phyloP scores from a whole-genome alignment of 2,113 vertebrate genomes.

The Chrysemys picta region DNA sequence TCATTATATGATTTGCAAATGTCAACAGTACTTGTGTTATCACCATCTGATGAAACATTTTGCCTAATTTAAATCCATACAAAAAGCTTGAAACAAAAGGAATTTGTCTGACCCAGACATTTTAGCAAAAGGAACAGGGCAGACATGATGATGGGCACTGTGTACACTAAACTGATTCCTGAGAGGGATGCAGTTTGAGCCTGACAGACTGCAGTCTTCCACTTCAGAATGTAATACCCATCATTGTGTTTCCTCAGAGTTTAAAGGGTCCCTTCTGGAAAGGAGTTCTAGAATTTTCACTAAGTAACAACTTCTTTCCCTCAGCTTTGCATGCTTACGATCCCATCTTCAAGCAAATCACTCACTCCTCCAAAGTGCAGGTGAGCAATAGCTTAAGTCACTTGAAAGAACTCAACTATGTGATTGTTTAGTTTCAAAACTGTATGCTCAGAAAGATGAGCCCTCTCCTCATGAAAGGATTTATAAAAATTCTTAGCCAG shows the following conservation, averaged over 20 bases:
- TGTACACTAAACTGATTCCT: not conserved
- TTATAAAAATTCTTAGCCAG: not conserved
- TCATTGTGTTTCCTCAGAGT: not conserved
- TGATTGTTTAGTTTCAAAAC: not conserved
- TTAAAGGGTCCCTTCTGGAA: not conserved
- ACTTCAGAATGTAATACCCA: not conserved
- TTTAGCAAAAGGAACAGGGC: not conserved
- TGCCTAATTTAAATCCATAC: not conserved
- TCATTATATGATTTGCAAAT: not conserved
- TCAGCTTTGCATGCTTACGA: slow-evolving; percentile 91
- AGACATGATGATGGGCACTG: fast-evolving
- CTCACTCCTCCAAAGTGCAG: slow-evolving; percentile 90
- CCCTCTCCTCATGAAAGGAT: not conserved
- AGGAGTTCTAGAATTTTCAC: not conserved
- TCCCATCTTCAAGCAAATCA: slow-evolving; percentile 86
- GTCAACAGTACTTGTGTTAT: not conserved
- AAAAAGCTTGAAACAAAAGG: not conserved
- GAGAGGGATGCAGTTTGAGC: not conserved
- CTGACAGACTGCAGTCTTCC: not conserved
- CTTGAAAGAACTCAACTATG: too few species aligned
- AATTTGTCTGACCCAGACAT: not conserved
- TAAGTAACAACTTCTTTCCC: slow-evolving; percentile 11
- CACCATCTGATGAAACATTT: not conserved
- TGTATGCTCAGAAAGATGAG: not conserved
- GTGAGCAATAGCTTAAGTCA: slow-evolving; percentile 74